Evolutionary conservation across 2,888 invertebrate species (phyloP), one percentile per base, ranked within the genome.

Genomic region (Apamea crenata): DNA sequence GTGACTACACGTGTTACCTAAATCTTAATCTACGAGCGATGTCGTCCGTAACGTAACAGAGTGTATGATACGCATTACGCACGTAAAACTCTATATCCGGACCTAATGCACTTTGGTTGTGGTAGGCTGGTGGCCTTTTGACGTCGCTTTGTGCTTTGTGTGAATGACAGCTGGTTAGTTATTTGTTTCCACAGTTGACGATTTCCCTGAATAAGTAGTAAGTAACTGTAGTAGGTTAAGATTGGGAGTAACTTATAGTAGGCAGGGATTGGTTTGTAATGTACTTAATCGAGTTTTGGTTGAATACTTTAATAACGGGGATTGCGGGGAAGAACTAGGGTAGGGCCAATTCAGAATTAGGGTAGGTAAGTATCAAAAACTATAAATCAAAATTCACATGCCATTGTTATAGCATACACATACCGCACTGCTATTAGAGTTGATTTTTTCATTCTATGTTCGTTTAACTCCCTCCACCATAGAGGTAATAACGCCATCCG

Each of bases 111-210:
- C n/a, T 10, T 6, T 16, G 18, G 29, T 18, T 2, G 40, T 18
- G 16, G n/a, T 18, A 16, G 14, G 67, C 12, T n/a, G 18, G 67
- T n/a, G 10, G n/a, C n/a, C n/a, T 25, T 40, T 65, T 63, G 21
- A 63, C 40, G 32, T 44, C 40, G 40, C 14, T 71, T 16, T 32
- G 32, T 29, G 16, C 8, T 32, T 21, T 50, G 36, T 56, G 10
- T 18, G 2, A 63, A 63, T 63, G 29, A 8, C 29, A 66, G 21
- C 6, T 12, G 5, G 8, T 1, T 44, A 71, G 71, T 2, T n/a
- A 71, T 40, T 72, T 72, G n/a, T 56, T 71, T n/a, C 59, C n/a
- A 71, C 12, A 36, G 36, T 71, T 36, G 36, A 40, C 36, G 36
- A 36, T 18, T 56, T 71, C 56, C 56, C 18, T 56, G 25, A n/a